These are phyloP conservation scores for Pristionchus entomophagus DNA, from an alignment of 2,888 invertebrate genomes.

Conservation along the genomic window DNA sequence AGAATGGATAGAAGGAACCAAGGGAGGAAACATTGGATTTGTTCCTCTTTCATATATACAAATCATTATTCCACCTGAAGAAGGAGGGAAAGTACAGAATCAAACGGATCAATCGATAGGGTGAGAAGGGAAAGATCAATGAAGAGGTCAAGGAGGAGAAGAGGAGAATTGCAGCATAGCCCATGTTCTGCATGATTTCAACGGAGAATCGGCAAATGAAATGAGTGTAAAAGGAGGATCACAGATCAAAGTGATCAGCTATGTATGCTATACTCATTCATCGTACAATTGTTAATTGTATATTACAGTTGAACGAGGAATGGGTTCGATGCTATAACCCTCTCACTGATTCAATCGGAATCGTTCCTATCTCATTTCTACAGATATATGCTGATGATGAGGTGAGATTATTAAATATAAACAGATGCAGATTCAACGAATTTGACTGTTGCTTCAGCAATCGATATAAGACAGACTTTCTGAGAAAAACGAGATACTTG, in stretches of 20 bases:
- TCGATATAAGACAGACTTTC: too few relatives aligned
- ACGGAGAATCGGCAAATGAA: slow-evolving; percentile 13
- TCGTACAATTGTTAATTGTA: background rate
- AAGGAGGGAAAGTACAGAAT: background rate
- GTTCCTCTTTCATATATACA: background rate
- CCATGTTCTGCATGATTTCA: slow-evolving; percentile 4
- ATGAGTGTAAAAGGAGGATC: background rate
- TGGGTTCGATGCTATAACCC: slow-evolving; percentile 34
- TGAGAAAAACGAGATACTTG: background rate
- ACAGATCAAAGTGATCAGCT: slow-evolving; percentile 1
- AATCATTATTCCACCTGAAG: slow-evolving; percentile 1
- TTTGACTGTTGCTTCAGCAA: too few relatives aligned
- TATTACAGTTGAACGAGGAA: slow-evolving; percentile 2
- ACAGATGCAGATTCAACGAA: too few relatives aligned
- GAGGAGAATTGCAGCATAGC: background rate
- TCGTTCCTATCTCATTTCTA: background rate
- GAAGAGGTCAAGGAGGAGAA: too few relatives aligned
- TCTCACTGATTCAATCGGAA: background rate
- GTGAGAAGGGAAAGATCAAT: background rate
- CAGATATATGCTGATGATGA: background rate
- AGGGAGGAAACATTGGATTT: background rate
- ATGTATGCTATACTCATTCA: background rate
- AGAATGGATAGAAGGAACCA: background rate
- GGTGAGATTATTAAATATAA: too few relatives aligned
- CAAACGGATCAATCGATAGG: background rate